A percentile compares a stretch with the other conserved stretches of the same genome.
Evolutionary conservation across 2,888 invertebrate genomes (phyloP).

Genomic region (Ganaspis brasiliensis): DNA sequence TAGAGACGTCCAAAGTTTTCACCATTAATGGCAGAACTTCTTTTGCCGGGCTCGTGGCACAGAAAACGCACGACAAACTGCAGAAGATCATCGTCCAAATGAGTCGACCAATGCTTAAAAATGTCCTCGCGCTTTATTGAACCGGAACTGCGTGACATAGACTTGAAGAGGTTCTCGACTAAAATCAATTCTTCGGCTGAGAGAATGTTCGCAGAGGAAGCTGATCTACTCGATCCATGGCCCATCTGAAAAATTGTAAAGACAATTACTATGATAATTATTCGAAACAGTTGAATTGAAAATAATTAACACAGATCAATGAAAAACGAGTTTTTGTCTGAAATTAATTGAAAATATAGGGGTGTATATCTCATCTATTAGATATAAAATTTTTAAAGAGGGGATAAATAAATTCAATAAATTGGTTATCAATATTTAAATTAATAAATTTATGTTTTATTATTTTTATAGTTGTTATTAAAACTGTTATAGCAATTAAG

Average conservation of each 20-base stretch:
- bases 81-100: slow-evolving; percentile 75
- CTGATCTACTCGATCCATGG: slow-evolving; percentile 76
- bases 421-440: too few relatives aligned
- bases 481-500: too few relatives aligned
- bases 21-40: slow-evolving; percentile 75
- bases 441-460: too few relatives aligned
- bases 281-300: too few relatives aligned
- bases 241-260: slow-evolving; percentile 79
- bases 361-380: too few relatives aligned
- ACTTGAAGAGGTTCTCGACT: slow-evolving; percentile 78
- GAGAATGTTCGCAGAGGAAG: slow-evolving; percentile 76
- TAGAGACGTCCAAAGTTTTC: slow-evolving; percentile 78
- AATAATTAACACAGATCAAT: too few relatives aligned
- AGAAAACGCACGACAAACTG: slow-evolving; percentile 77
- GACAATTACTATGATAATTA: too few relatives aligned
- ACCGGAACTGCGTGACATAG: slow-evolving; percentile 79
- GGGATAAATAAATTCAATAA: too few relatives aligned
- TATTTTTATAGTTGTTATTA: too few relatives aligned
- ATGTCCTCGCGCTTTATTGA: slow-evolving; percentile 79
- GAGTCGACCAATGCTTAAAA: slow-evolving; percentile 78
- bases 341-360: too few relatives aligned
- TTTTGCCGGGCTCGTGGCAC: slow-evolving; percentile 77
- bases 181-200: slow-evolving; percentile 76
- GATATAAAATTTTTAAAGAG: too few relatives aligned
- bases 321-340: too few relatives aligned